Conservation (phyloP, 2,113 vertebrate genomes). For the Lota lota region DNA sequence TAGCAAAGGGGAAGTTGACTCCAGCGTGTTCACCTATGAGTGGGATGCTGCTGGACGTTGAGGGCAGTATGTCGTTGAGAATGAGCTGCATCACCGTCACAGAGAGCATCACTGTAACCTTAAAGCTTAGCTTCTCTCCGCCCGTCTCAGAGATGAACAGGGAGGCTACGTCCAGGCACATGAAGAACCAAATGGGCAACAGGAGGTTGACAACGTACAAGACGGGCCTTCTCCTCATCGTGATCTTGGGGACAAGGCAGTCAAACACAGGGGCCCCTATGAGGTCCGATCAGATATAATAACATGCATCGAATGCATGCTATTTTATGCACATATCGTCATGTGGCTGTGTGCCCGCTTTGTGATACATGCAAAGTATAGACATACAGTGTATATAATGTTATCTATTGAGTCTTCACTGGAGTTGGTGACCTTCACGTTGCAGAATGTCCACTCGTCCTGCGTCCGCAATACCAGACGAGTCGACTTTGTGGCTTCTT, state of each 20-base stretch:
- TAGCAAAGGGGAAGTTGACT: not conserved
- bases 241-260: slow-evolving; percentile 37
- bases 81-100: slow-evolving; percentile 1
- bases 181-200: slow-evolving; percentile 54
- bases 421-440: slow-evolving; percentile 18
- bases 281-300: too few relatives aligned
- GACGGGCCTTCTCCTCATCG: slow-evolving; percentile 56
- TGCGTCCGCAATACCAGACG: not conserved
- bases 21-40: slow-evolving; percentile 2
- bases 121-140: slow-evolving; percentile 49
- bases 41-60: slow-evolving; percentile 8
- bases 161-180: slow-evolving; percentile 66
- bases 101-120: not conserved
- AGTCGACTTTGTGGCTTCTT: not conserved
- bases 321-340: too few relatives aligned
- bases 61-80: slow-evolving; percentile 1
- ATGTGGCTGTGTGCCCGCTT: too few relatives aligned
- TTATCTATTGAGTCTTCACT: slow-evolving; percentile 4
- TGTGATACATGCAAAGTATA: not conserved
- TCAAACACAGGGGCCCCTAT: too few relatives aligned
- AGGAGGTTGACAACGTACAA: slow-evolving; percentile 67
- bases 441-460: slow-evolving; percentile 35
- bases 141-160: slow-evolving; percentile 57
- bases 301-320: too few relatives aligned
- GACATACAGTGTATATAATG: not conserved